Percentiles rank a stretch among this genome's conserved stretches.
Conservation (phyloP, 2,888 invertebrate genomes). For the Cephus pygmeus region DNA sequence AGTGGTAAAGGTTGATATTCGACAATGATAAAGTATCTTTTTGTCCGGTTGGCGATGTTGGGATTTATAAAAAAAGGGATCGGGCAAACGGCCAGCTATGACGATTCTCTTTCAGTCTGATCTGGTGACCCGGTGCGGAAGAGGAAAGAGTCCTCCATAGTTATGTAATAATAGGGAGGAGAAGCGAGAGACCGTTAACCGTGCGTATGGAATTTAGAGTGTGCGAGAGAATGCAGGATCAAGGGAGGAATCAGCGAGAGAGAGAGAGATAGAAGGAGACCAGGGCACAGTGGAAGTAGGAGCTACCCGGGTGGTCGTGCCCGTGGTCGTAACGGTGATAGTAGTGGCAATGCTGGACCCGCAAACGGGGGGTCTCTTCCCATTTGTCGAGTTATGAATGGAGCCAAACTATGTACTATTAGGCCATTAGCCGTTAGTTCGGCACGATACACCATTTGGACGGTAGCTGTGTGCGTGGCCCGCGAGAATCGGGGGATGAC, state of each 20-base stretch:
- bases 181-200: not conserved
- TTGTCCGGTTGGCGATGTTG: not conserved
- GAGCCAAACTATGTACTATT: constrained; percentile 21
- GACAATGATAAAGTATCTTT: not conserved
- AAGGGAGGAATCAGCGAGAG: constrained; percentile 6
- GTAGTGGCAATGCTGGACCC: not conserved
- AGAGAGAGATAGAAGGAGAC: not conserved
- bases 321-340: constrained; percentile 1
- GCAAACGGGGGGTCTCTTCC: constrained; percentile 5
- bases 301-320: not conserved
- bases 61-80: constrained; percentile 19
- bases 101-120: not conserved
- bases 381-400: constrained; percentile 24
- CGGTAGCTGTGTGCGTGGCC: constrained; percentile 11
- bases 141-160: not conserved
- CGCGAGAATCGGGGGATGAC: constrained; percentile 5
- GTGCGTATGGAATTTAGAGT: not conserved
- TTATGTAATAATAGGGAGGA: not conserved
- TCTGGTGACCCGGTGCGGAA: not conserved
- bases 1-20: not conserved
- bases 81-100: constrained; percentile 3
- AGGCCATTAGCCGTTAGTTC: constrained; percentile 21
- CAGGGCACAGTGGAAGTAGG: not conserved
- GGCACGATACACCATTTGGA: constrained; percentile 19
- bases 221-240: not conserved